phyloP scores from a whole-genome alignment of 2,113 vertebrate genomes.

The Fulica atra region DNA sequence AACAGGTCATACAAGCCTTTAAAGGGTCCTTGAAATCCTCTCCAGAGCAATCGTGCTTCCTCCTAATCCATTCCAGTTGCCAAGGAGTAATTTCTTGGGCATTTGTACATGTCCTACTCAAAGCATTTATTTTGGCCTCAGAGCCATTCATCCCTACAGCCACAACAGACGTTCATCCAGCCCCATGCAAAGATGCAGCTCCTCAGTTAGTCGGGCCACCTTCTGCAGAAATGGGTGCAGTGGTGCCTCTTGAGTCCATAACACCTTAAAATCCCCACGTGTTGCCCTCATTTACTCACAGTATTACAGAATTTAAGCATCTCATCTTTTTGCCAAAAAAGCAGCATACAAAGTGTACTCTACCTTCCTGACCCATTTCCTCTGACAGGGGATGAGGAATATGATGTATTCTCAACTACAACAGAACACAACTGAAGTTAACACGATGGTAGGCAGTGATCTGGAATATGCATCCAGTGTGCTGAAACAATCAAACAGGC shows the following conservation, averaged over 20 bases:
- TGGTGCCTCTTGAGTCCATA: not conserved
- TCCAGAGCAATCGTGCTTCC: constrained; percentile 14
- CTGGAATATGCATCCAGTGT: too few species aligned
- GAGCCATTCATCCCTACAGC: not conserved
- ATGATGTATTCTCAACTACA: too few species aligned
- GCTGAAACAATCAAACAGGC: not conserved
- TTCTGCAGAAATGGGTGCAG: not conserved
- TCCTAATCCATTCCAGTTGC: constrained; percentile 14
- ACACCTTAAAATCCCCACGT: not conserved
- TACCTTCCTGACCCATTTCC: too few species aligned
- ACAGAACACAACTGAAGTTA: too few species aligned
- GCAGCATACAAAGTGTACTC: too few species aligned
- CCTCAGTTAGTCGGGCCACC: not conserved
- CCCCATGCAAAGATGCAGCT: not conserved
- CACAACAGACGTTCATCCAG: not conserved
- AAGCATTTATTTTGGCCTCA: not conserved
- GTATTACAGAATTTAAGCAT: not conserved
- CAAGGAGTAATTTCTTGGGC: constrained; percentile 19
- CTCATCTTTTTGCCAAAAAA: not conserved
- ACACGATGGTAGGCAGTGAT: too few species aligned
- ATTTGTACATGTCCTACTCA: not conserved
- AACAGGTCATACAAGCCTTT: constrained; percentile 11
- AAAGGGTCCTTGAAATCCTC: constrained; percentile 35
- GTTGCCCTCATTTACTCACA: not conserved
- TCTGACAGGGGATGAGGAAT: too few species aligned